Conservation (phyloP, 2,888 invertebrate species). For the Clostera curtula region DNA sequence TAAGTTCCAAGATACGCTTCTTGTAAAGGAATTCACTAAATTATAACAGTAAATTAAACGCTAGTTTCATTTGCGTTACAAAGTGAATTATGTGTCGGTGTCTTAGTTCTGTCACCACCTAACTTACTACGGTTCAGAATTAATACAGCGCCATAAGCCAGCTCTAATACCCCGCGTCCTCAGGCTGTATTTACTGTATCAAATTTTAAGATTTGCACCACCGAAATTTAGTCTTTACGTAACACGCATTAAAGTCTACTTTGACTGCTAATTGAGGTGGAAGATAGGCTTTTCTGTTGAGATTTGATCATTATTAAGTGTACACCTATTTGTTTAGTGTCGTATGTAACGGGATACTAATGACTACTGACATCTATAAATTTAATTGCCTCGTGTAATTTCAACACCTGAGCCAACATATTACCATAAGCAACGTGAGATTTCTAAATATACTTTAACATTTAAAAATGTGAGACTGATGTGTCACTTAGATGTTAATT, state of each 20-base stretch:
- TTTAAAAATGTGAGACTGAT: too few relatives aligned
- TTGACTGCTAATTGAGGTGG: slow-evolving; percentile 10
- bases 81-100: slow-evolving; percentile 72
- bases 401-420: slow-evolving; percentile 16
- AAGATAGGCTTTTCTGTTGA: slow-evolving; percentile 36
- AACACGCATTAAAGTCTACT: slow-evolving; percentile 18
- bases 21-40: slow-evolving; percentile 68
- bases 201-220: slow-evolving; percentile 46
- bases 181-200: slow-evolving; percentile 64
- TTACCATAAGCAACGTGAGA: slow-evolving; percentile 13
- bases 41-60: slow-evolving; percentile 73
- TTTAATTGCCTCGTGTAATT: slow-evolving; percentile 38
- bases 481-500: too few relatives aligned
- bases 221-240: slow-evolving; percentile 23
- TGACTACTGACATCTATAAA: slow-evolving; percentile 65
- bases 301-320: slow-evolving; percentile 64
- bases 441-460: too few relatives aligned
- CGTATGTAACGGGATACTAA: slow-evolving; percentile 67
- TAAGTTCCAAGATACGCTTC: slow-evolving; percentile 28
- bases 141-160: slow-evolving; percentile 74
- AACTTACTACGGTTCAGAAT: slow-evolving; percentile 75
- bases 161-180: slow-evolving; percentile 59
- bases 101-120: slow-evolving; percentile 74
- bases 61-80: slow-evolving; percentile 72
- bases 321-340: slow-evolving; percentile 71